These are phyloP conservation scores for Caranx melampygus DNA, from an alignment of 2,113 vertebrate species.

Conservation along the genomic window DNA sequence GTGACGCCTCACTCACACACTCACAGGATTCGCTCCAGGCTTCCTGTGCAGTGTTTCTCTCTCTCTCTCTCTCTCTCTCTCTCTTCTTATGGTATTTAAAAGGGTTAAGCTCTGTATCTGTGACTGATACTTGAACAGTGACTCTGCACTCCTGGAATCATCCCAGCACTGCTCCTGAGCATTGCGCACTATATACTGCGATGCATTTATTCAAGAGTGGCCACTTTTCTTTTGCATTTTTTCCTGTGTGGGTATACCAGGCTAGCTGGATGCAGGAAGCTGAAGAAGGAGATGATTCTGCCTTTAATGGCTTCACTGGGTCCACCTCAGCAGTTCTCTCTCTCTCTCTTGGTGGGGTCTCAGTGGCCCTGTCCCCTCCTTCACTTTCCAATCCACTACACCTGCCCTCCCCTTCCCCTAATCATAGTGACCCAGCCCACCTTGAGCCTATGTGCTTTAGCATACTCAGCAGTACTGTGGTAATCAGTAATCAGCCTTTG, in stretches of 20 bases:
- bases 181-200: neutral
- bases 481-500: constrained; percentile 82
- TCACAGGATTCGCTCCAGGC: constrained; percentile 35
- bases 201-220: neutral
- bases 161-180: constrained; percentile 1
- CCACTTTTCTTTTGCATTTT: constrained; percentile 6
- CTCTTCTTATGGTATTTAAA: constrained; percentile 15
- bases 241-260: neutral
- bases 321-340: constrained; percentile 61
- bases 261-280: constrained; percentile 12
- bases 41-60: neutral
- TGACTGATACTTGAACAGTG: constrained; percentile 19
- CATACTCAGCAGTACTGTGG: constrained; percentile 75
- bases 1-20: constrained; percentile 28
- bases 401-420: constrained; percentile 55
- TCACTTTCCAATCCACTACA: constrained; percentile 36
- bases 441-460: constrained; percentile 76
- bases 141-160: neutral
- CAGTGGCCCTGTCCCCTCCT: constrained; percentile 51
- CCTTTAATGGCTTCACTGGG: constrained; percentile 29
- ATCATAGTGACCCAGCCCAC: constrained; percentile 78
- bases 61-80: too few species aligned
- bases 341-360: constrained; percentile 50
- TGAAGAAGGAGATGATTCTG: constrained; percentile 17
- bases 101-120: constrained; percentile 7